A percentile compares a stretch with the other conserved stretches of the same genome.
Conservation (phyloP, 2,797 vertebrate genomes). For the Cygnus olor region DNA sequence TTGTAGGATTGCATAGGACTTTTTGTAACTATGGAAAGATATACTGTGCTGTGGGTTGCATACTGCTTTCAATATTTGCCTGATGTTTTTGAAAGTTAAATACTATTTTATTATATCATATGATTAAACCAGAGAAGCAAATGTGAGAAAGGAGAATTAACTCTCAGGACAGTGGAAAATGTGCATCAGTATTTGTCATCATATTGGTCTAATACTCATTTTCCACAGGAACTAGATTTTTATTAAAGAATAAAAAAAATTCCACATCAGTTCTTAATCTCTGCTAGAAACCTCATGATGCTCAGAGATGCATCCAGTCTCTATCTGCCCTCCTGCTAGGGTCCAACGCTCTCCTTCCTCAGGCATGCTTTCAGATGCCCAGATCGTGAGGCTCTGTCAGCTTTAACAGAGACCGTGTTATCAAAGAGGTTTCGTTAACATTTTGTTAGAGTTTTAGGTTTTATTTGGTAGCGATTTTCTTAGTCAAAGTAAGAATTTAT, state of each 20-base stretch:
- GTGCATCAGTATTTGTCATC: not conserved
- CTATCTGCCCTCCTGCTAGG: not conserved
- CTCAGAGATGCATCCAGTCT: not conserved
- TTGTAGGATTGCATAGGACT: constrained; percentile 40
- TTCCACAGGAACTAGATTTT: constrained; percentile 22
- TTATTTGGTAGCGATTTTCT: not conserved
- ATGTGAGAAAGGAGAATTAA: constrained; percentile 25
- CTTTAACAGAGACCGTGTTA: not conserved
- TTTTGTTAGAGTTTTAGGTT: not conserved
- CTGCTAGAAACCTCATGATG: not conserved
- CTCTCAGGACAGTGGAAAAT: constrained; percentile 39
- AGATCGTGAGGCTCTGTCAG: accelerated
- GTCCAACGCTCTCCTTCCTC: not conserved
- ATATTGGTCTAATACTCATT: not conserved
- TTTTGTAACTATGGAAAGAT: constrained; percentile 54
- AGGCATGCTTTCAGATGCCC: not conserved
- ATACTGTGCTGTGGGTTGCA: constrained; percentile 17
- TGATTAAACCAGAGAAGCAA: constrained; percentile 15
- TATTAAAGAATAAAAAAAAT: constrained; percentile 14
- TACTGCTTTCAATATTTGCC: constrained; percentile 25
- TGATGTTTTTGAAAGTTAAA: constrained; percentile 19
- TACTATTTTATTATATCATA: constrained; percentile 18
- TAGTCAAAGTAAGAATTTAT: not conserved
- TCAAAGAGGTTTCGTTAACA: not conserved
- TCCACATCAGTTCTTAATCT: not conserved